Conservation (phyloP, 2,113 vertebrate genomes). For the Meles meles region DNA sequence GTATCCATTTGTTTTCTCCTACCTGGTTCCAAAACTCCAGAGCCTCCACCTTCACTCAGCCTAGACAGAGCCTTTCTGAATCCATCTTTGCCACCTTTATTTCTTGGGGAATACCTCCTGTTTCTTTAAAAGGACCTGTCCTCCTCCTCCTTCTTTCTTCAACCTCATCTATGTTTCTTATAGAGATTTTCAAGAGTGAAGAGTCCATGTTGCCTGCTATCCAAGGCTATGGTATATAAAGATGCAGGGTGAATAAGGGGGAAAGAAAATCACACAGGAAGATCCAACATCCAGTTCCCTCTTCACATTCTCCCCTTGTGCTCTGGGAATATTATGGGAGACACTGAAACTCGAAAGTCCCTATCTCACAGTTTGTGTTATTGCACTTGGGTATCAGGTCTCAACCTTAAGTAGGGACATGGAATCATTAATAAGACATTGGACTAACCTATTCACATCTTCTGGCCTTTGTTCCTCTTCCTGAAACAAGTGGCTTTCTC, state of each 20-base stretch:
- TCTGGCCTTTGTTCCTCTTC: neutral
- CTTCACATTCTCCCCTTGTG: neutral
- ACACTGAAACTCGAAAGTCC: accelerated
- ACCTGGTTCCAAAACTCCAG: neutral
- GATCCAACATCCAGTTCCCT: neutral
- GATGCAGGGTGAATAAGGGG: neutral
- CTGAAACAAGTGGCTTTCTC: neutral
- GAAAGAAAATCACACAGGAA: neutral
- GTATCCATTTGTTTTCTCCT: neutral
- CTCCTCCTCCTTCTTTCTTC: neutral
- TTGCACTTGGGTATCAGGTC: neutral
- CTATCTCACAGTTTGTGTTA: neutral
- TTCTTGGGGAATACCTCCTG: neutral
- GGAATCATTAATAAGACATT: neutral
- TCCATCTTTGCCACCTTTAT: neutral
- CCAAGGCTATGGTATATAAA: no score
- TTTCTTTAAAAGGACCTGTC: neutral
- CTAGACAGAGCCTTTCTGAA: neutral
- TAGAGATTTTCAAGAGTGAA: neutral
- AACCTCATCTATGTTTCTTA: neutral
- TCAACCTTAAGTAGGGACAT: neutral
- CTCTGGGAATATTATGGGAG: neutral
- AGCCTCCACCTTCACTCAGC: neutral
- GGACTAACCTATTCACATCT: no score
- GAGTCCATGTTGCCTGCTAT: neutral